These are phyloP conservation scores for Leptatherina wallacei DNA, from an alignment of 2,797 vertebrate species.

Conservation along the genomic window DNA sequence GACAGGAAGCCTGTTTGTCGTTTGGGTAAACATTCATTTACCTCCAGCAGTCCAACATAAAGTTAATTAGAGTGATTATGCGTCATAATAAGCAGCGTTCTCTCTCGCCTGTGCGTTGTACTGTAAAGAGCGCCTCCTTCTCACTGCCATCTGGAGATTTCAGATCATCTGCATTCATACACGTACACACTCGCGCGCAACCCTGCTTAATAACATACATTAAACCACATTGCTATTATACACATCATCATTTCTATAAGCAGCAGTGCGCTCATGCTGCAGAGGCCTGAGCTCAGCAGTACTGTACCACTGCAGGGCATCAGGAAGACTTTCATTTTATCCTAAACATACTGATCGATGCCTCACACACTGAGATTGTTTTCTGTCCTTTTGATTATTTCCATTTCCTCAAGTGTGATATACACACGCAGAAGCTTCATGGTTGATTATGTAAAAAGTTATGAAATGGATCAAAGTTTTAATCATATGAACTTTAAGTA, in stretches of 20 bases:
- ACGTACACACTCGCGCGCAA: not conserved
- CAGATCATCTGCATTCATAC: conserved; percentile 36
- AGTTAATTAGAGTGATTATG: conserved; percentile 83
- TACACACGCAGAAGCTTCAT: not conserved
- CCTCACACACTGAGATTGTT: conserved; percentile 24
- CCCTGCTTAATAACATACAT: conserved; percentile 62
- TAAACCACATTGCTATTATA: conserved; percentile 47
- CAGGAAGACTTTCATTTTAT: conserved; percentile 31
- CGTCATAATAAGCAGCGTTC: conserved; percentile 67
- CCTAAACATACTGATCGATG: conserved; percentile 20
- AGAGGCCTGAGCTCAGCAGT: conserved; percentile 68
- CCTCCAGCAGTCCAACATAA: conserved; percentile 78
- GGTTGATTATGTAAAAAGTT: not conserved
- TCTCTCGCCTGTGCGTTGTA: conserved; percentile 43
- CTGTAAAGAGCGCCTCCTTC: conserved; percentile 54
- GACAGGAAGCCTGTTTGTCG: conserved; percentile 70
- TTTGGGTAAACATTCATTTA: conserved; percentile 83
- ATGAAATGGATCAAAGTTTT: conserved; percentile 1
- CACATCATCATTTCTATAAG: conserved; percentile 63
- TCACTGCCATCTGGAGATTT: conserved; percentile 73
- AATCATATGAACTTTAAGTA: not conserved
- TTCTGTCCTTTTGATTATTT: conserved; percentile 20
- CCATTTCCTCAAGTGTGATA: not conserved
- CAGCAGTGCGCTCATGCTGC: conserved; percentile 42
- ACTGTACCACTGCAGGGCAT: conserved; percentile 46